A percentile compares a stretch with the other conserved stretches of the same genome.
Conservation (phyloP, 2,797 vertebrate genomes). For the Alcedo atthis region DNA sequence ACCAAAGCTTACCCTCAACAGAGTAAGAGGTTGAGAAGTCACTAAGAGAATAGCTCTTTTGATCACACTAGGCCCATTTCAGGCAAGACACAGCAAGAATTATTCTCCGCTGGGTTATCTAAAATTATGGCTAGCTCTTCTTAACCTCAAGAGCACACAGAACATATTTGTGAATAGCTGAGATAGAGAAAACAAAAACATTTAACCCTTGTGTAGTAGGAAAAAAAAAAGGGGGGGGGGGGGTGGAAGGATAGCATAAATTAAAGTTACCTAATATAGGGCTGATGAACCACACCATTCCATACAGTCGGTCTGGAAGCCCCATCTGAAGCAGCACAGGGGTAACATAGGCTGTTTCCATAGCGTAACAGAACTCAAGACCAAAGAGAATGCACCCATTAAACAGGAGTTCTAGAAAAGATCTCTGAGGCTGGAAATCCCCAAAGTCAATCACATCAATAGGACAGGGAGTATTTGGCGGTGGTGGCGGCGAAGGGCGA, state of each 20-base stretch:
- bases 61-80: not conserved
- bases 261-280: conserved; percentile 89
- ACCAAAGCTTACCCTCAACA: not conserved
- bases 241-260: not conserved
- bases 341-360: conserved; percentile 98
- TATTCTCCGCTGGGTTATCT: not conserved
- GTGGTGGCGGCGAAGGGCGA: conserved; percentile 91
- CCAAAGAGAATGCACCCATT: conserved; percentile 96
- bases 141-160: not conserved
- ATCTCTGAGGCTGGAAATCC: conserved; percentile 88
- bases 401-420: conserved; percentile 91
- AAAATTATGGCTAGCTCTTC: not conserved
- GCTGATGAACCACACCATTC: conserved; percentile 98
- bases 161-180: not conserved
- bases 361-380: conserved; percentile 98
- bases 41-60: not conserved
- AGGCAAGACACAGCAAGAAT: not conserved
- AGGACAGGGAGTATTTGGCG: conserved; percentile 94
- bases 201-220: accelerated
- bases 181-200: not conserved
- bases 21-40: not conserved
- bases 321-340: conserved; percentile 97
- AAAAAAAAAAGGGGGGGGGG: not conserved
- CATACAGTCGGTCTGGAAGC: conserved; percentile 94
- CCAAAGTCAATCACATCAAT: conserved; percentile 90